These are phyloP conservation scores for Drosophila nigrodunni DNA, from an alignment of 1,140 invertebrate genomes.

Conservation along the genomic window DNA sequence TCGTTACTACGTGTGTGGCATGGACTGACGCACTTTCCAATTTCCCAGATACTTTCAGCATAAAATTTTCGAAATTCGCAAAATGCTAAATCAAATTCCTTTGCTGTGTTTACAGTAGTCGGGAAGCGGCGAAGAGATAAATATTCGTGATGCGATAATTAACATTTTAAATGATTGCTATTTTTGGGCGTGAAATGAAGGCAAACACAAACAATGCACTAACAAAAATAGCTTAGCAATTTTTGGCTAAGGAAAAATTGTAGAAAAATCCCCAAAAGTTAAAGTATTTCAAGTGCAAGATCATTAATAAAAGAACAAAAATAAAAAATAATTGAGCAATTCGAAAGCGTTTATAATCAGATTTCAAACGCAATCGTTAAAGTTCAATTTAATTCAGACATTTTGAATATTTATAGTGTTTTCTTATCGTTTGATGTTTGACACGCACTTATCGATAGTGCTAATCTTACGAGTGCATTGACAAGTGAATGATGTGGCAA, in stretches of 20 bases:
- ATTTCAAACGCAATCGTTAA: slow-evolving; percentile 30
- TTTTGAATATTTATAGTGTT: not conserved
- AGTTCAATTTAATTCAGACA: not conserved
- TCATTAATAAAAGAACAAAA: slow-evolving; percentile 18
- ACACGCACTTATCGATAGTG: not conserved
- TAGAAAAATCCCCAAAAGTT: slow-evolving; percentile 3
- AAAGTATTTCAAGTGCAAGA: slow-evolving; percentile 25
- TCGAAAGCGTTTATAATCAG: slow-evolving; percentile 6
- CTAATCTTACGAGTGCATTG: not conserved
- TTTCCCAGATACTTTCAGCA: slow-evolving; percentile 7
- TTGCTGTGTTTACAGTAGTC: slow-evolving; percentile 54
- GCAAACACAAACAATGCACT: slow-evolving; percentile 14
- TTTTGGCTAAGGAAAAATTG: slow-evolving; percentile 1
- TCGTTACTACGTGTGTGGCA: slow-evolving; percentile 35
- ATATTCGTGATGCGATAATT: slow-evolving; percentile 41
- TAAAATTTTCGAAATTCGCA: slow-evolving; percentile 50
- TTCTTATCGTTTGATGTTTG: slow-evolving; percentile 13
- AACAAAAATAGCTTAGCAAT: slow-evolving; percentile 12
- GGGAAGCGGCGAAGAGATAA: slow-evolving; percentile 18
- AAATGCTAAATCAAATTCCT: slow-evolving; percentile 45
- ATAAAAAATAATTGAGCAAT: not conserved
- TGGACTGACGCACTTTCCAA: slow-evolving; percentile 34
- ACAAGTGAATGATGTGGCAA: slow-evolving; percentile 12
- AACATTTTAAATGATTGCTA: slow-evolving; percentile 53
- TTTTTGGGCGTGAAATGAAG: slow-evolving; percentile 46